Evolutionary conservation across 1,140 invertebrate genomes (phyloP).

Genomic region (Lordiphosa mommai): DNA sequence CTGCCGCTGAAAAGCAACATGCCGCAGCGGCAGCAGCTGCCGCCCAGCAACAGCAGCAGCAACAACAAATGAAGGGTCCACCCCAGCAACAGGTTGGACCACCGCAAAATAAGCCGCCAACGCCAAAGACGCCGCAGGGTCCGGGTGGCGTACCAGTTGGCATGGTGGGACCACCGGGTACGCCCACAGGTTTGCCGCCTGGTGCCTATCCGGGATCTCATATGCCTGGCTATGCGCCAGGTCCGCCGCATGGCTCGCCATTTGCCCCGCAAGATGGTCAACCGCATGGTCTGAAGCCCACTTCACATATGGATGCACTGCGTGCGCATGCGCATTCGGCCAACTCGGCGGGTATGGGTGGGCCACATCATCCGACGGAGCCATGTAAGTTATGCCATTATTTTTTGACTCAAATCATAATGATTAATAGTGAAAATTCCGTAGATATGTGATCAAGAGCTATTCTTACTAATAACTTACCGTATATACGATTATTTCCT

Average conservation of each 20-base stretch:
- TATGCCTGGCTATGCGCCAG: constrained; percentile 69
- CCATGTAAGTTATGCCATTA: constrained; percentile 74
- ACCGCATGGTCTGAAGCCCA: constrained; percentile 69
- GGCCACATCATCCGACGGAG: constrained; percentile 80
- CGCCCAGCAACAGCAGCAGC: constrained; percentile 2
- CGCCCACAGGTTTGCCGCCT: constrained; percentile 70
- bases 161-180: constrained; percentile 53
- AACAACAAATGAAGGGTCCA: constrained; percentile 28
- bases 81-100: constrained; percentile 42
- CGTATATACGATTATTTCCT: too few relatives aligned
- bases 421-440: too few relatives aligned
- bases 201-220: constrained; percentile 74
- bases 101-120: constrained; percentile 75
- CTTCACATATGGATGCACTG: constrained; percentile 82
- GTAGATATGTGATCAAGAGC: too few relatives aligned
- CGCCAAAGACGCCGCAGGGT: constrained; percentile 78
- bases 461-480: too few relatives aligned
- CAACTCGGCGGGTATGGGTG: constrained; percentile 57
- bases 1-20: constrained; percentile 37
- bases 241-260: constrained; percentile 58
- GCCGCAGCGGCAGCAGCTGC: constrained; percentile 18
- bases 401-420: too few relatives aligned
- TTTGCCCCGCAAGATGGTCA: constrained; percentile 73
- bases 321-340: constrained; percentile 82
- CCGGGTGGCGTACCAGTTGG: constrained; percentile 49